Base-by-base conservation (phyloP, 2,797 vertebrate species). In the Danio choprae region DNA sequence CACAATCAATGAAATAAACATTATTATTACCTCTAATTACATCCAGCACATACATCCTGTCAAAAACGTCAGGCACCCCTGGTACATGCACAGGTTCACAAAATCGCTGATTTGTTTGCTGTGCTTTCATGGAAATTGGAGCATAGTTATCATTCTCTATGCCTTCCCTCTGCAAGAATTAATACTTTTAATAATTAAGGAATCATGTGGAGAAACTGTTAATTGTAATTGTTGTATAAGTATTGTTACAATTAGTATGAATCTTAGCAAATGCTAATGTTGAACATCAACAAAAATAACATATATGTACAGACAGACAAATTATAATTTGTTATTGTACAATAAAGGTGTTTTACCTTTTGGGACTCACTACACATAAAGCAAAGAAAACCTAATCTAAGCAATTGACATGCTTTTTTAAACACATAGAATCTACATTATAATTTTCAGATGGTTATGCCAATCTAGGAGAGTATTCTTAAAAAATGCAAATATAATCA, bases 51-150 rank as follows among this genome's bases (percentile, higher is more conserved):
- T 79, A 44, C 2, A 63, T 56, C 38, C 87, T 83, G 60, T 92
- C 90, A 79, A 87, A 83, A n/a, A 82, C 80, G 0, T 63, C 81
- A 5, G 86, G 87, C 13, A 88, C 18, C 58, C 86, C 89, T 13
- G 89, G 87, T 12, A 90, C 79, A 59, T 68, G 81, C 41, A 92
- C 86, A 29, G 91, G 91, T 74, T 92, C 91, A 53, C 81, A 84
- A 60, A 91, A 85, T 36, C 87, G 88, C 2, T 13, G 10, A 3
- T 69, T 69, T 16, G 84, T 56, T n/a, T 53, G 68, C 36, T 81
- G 75, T 13, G 84, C 82, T 2, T n/a, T 20, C 5, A 92, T 81
- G 41, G 12, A 0, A 18, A 91, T 63, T 2, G 75, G n/a, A 29
- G 87, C 84, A 0, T 84, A 91, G 60, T 13, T 79, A 65, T 91